Evolutionary conservation across 2,797 vertebrate species (phyloP), one percentile per base, ranked within the genome.

Genomic region (Dromococcyx pavoninus): DNA sequence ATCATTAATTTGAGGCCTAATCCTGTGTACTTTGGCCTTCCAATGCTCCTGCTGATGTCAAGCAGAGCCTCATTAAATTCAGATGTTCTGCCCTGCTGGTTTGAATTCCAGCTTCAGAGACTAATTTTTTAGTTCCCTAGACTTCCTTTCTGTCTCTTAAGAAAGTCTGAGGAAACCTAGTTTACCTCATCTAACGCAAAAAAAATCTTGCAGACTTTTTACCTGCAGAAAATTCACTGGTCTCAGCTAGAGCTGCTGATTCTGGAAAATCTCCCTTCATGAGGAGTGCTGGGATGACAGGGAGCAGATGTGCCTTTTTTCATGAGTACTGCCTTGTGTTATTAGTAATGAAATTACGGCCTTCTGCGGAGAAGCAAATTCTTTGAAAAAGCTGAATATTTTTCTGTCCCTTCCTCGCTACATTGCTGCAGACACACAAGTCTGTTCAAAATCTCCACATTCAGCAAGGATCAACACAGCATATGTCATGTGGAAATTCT

Each of bases 1-100:
- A 70, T 90, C 94, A 91, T 95, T 96, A 95, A 96, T 94, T 93
- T 95, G 75, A 88, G 83, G 62, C 66, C 71, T 90, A 86, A 85
- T 91, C 78, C 79, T 56, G 33, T 64, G 16, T 83, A 70, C n/a
- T 78, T 56, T 66, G 58, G 70, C 41, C 44, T 84, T 86, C 64
- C 70, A 82, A 89, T 4, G 10, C 21, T 90, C 75, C 77, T 91
- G 70, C 61, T 94, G 92, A 65, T 97, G 89, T 93, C 93, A 95
- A 86, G 79, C 75, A 93, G 92, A 60, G 70, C 66, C 48, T 95
- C 62, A 94, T 92, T 96, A 91, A 91, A 94, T 73, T 94, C 86
- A 96, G 60, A 86, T 78, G 30, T 78, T 96, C 88, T 88, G 76
- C 71, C 82, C 79, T 92, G 66, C 39, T 91, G 70, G 66, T 70